A percentile compares a stretch with the other conserved stretches of the same genome.
Conservation (phyloP, 2,797 vertebrate genomes). For the Chelon labrosus region DNA sequence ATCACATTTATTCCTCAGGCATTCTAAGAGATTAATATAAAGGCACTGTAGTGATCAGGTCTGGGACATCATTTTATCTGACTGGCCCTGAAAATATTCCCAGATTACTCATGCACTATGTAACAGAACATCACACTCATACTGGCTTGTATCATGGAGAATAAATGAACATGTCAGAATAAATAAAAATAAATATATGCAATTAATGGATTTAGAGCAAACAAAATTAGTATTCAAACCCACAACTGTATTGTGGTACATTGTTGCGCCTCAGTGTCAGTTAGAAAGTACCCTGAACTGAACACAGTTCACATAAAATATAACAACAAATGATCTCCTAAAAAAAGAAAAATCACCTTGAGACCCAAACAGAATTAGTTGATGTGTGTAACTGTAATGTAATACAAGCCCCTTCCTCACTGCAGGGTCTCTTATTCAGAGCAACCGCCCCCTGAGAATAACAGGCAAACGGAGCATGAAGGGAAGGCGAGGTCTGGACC, state of each 20-base stretch:
- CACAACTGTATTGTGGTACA: not conserved
- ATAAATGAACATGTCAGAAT: not conserved
- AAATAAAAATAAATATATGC: no score
- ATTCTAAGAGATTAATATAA: not conserved
- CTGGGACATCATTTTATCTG: not conserved
- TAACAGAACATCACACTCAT: not conserved
- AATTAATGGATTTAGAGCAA: not conserved
- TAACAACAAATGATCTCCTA: constrained; percentile 47
- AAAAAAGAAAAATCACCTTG: constrained; percentile 39
- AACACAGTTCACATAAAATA: constrained; percentile 10
- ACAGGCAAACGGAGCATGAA: constrained; percentile 85
- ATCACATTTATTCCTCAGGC: not conserved
- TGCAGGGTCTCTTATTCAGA: constrained; percentile 72
- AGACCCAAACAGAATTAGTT: constrained; percentile 23
- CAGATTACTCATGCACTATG: not conserved
- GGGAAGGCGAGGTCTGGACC: constrained; percentile 78
- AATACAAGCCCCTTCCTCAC: constrained; percentile 47
- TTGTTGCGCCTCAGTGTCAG: not conserved
- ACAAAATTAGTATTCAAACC: not conserved
- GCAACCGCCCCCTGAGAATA: constrained; percentile 74
- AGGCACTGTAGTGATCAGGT: not conserved
- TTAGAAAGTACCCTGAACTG: constrained; percentile 7
- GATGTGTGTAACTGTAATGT: constrained; percentile 59
- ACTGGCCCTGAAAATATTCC: not conserved
- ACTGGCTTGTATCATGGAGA: not conserved